Conservation (phyloP, 2,113 vertebrate genomes). For the Misgurnus mizolepis region DNA sequence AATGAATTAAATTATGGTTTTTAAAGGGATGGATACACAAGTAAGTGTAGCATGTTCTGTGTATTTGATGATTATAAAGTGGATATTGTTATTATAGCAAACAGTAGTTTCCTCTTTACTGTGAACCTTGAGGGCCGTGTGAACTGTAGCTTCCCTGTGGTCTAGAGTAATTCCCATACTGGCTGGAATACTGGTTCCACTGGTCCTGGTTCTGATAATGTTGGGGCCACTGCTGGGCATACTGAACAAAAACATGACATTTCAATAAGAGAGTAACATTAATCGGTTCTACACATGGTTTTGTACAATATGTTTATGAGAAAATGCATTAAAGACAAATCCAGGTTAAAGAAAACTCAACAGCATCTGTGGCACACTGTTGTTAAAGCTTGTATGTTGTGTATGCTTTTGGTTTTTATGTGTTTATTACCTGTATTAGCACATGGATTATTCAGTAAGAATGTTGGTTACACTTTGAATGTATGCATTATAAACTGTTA, state of each 20-base stretch:
- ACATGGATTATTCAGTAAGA: too few species aligned
- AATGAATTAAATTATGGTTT: background rate
- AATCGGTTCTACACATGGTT: too few species aligned
- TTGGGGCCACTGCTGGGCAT: slow-evolving; percentile 89
- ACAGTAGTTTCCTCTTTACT: slow-evolving; percentile 16
- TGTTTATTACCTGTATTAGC: too few species aligned
- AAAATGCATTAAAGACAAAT: too few species aligned
- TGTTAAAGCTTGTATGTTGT: too few species aligned
- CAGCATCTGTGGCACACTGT: too few species aligned
- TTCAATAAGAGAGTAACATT: background rate
- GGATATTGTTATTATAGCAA: too few species aligned
- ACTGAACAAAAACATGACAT: slow-evolving; percentile 64
- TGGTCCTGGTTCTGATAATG: slow-evolving; percentile 86
- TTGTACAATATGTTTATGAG: too few species aligned
- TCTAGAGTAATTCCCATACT: slow-evolving; percentile 77
- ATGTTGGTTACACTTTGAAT: too few species aligned
- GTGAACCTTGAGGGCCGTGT: slow-evolving; percentile 60
- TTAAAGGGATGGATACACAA: background rate
- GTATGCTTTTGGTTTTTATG: too few species aligned
- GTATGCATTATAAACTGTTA: too few species aligned
- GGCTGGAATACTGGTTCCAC: slow-evolving; percentile 57
- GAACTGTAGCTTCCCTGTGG: slow-evolving; percentile 71
- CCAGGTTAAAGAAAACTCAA: too few species aligned
- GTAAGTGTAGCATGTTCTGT: background rate
- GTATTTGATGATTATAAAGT: background rate